A percentile compares a stretch with the other conserved stretches of the same genome.
These are phyloP conservation scores for Calypte anna DNA, from an alignment of 2,113 vertebrate genomes.

Conservation along the genomic window DNA sequence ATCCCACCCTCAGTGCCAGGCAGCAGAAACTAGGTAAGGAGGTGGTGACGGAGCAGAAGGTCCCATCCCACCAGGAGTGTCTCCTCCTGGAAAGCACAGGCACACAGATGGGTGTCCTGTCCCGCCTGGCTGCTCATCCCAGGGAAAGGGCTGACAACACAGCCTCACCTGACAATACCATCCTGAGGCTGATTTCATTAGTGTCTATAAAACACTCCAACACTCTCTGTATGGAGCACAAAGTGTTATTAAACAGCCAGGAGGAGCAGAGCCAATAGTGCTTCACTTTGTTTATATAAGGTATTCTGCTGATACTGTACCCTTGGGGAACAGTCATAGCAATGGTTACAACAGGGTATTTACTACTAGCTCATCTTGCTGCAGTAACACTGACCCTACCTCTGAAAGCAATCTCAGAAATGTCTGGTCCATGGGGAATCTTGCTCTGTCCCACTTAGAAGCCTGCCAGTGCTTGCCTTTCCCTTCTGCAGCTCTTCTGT, in stretches of 20 bases:
- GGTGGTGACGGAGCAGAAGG: neutral
- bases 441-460: neutral
- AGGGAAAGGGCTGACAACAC: neutral
- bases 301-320: constrained; percentile 22
- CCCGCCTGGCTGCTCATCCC: neutral
- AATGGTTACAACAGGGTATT: neutral
- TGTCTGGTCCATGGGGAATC: constrained; percentile 15
- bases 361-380: neutral
- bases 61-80: accelerated
- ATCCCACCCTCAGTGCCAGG: neutral
- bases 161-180: neutral
- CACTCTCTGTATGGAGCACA: neutral
- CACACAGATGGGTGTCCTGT: neutral
- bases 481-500: constrained; percentile 48
- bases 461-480: constrained; percentile 8
- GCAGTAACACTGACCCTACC: neutral
- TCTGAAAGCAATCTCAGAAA: constrained; percentile 41
- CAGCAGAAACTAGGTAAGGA: neutral
- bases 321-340: constrained; percentile 17
- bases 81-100: neutral
- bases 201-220: neutral
- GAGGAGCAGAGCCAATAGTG: constrained; percentile 5
- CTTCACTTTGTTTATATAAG: constrained; percentile 29
- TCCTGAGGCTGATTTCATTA: constrained; percentile 22
- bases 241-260: neutral